Evolutionary conservation across 2,888 invertebrate genomes (phyloP).

Genomic region (Teinopalpus imperialis): DNA sequence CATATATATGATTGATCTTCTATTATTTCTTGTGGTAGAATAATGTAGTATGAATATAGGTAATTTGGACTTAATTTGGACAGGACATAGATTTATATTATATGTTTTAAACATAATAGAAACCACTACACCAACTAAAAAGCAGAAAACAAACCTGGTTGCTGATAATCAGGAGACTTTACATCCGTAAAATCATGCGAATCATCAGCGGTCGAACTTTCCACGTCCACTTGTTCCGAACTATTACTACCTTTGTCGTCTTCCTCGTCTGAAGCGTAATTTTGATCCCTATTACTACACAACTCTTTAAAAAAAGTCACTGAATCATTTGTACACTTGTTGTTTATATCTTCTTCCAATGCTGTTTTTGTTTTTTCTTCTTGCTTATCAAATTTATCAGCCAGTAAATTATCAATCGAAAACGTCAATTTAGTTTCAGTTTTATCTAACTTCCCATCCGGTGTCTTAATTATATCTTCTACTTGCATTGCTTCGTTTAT

Average conservation of each 20-base stretch:
- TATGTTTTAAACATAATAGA: too few species aligned
- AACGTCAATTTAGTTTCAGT: slow-evolving; percentile 60
- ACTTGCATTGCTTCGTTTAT: slow-evolving; percentile 44
- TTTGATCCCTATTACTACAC: slow-evolving; percentile 44
- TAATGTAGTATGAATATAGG: too few species aligned
- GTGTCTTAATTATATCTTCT: slow-evolving; percentile 36
- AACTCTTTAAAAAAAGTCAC: slow-evolving; percentile 28
- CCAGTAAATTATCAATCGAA: slow-evolving; percentile 68
- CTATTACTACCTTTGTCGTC: slow-evolving; percentile 52
- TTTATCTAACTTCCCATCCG: slow-evolving; percentile 48
- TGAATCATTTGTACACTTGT: slow-evolving; percentile 6
- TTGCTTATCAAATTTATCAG: slow-evolving; percentile 55
- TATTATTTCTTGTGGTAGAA: too few species aligned
- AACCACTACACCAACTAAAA: too few species aligned
- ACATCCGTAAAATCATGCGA: slow-evolving; percentile 52
- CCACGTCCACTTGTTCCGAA: slow-evolving; percentile 70
- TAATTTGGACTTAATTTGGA: too few species aligned
- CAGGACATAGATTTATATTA: too few species aligned
- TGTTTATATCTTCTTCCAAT: slow-evolving; percentile 24
- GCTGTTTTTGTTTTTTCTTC: slow-evolving; percentile 23
- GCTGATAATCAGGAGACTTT: slow-evolving; percentile 59
- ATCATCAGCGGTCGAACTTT: slow-evolving; percentile 56
- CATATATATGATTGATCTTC: too few species aligned
- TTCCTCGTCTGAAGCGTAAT: slow-evolving; percentile 50
- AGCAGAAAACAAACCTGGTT: slow-evolving; percentile 61